phyloP scores from a whole-genome alignment of 30 jellyfish, hydroid and myxozoan species.

The Turritopsis rubra region DNA sequence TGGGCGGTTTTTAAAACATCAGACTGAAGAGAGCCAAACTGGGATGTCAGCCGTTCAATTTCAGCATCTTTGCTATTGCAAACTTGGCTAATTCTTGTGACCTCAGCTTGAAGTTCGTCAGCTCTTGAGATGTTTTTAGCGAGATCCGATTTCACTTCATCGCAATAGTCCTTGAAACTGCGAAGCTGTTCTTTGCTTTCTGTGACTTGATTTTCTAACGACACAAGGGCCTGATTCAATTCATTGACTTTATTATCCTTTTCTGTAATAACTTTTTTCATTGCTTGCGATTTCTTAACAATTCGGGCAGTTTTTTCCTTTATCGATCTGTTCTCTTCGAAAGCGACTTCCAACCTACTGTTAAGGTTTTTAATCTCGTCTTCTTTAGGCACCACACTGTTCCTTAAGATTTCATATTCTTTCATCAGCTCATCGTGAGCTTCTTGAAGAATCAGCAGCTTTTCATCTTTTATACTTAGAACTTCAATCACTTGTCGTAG shows the following conservation, averaged over 20 bases:
- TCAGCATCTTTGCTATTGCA: neutral
- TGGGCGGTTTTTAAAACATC: neutral
- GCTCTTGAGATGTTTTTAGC: neutral
- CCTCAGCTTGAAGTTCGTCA: neutral
- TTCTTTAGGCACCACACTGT: neutral
- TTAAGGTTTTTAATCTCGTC: conserved; percentile 4
- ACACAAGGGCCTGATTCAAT: neutral
- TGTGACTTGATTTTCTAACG: neutral
- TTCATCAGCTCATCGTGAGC: neutral
- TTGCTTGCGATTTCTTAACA: conserved; percentile 54
- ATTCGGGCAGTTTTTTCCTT: conserved; percentile 62
- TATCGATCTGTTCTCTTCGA: conserved; percentile 38
- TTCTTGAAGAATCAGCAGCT: neutral
- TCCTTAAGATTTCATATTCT: neutral
- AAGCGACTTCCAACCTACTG: neutral
- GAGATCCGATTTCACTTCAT: neutral
- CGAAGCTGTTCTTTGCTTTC: neutral
- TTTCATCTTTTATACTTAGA: conserved; percentile 12
- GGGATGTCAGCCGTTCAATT: neutral
- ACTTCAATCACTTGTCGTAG: conserved; percentile 22
- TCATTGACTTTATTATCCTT: conserved; percentile 34
- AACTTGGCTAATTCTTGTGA: neutral
- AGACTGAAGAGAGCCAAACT: no score
- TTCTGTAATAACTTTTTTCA: conserved; percentile 50
- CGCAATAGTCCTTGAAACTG: neutral